Percentiles rank a stretch among this genome's conserved stretches.
Evolutionary conservation across 1,140 invertebrate genomes (phyloP).

Genomic region (Calliopsis andreniformis): DNA sequence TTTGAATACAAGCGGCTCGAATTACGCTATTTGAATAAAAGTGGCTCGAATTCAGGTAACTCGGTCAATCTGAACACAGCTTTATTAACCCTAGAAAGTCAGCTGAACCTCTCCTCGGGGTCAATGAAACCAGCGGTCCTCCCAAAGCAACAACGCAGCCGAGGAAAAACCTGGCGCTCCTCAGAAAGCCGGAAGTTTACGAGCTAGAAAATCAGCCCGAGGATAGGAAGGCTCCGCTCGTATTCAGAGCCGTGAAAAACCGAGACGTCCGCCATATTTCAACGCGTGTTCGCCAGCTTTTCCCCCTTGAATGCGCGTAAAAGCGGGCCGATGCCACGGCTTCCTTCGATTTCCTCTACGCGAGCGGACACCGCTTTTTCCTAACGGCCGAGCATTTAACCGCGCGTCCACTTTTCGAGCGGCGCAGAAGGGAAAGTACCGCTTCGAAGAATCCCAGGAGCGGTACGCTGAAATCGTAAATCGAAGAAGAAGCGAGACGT

Average conservation of each 20-base stretch:
- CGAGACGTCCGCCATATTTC: not conserved
- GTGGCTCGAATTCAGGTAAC: too few relatives aligned
- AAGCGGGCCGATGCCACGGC: not conserved
- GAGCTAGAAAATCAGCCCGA: not conserved
- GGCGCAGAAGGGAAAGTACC: constrained; percentile 42
- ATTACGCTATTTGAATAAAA: too few relatives aligned
- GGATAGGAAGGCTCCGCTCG: not conserved
- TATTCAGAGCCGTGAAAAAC: not conserved
- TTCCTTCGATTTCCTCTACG: not conserved
- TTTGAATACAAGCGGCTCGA: too few relatives aligned
- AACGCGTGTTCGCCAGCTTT: not conserved
- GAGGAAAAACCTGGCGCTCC: not conserved
- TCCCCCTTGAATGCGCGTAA: not conserved
- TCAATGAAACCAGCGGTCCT: too few relatives aligned
- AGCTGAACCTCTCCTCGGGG: too few relatives aligned
- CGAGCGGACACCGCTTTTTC: constrained; percentile 4
- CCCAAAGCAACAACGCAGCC: too few relatives aligned
- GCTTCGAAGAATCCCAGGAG: constrained; percentile 34
- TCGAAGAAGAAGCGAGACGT: constrained; percentile 37
- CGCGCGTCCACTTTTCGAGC: constrained; percentile 34
- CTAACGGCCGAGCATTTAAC: not conserved
- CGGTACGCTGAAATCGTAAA: constrained; percentile 44
- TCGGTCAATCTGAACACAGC: too few relatives aligned
- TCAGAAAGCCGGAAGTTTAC: not conserved
- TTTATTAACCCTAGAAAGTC: too few relatives aligned